Conservation (phyloP, 2,113 vertebrate genomes). For the Eurypyga helias region DNA sequence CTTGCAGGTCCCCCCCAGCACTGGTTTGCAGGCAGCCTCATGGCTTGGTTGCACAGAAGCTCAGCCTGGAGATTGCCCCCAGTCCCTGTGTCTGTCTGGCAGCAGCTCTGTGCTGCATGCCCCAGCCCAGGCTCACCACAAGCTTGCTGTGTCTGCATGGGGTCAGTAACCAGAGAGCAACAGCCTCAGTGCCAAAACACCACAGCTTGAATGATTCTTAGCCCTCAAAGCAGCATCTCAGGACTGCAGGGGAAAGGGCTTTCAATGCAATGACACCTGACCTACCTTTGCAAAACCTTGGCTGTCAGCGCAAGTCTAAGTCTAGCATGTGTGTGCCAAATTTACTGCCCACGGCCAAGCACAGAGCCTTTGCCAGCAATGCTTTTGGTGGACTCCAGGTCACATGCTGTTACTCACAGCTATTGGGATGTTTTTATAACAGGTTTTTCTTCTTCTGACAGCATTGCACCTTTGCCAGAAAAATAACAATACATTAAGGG, state of each 20-base stretch:
- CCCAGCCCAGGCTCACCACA: background rate
- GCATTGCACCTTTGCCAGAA: background rate
- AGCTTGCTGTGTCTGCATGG: background rate
- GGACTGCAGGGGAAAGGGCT: background rate
- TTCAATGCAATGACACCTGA: background rate
- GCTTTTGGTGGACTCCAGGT: background rate
- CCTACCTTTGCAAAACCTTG: slow-evolving; percentile 19
- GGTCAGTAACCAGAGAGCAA: background rate
- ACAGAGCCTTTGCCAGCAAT: background rate
- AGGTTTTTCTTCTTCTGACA: background rate
- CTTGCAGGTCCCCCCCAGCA: background rate
- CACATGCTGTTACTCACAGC: background rate
- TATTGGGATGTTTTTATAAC: background rate
- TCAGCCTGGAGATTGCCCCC: background rate
- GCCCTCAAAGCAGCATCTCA: background rate
- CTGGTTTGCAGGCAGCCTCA: background rate
- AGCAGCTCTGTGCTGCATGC: background rate
- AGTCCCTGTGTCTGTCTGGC: background rate
- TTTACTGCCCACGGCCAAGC: background rate
- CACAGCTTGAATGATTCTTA: background rate
- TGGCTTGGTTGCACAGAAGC: background rate
- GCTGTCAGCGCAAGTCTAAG: background rate
- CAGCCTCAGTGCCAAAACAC: background rate
- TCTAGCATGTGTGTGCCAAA: background rate
- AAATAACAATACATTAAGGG: background rate